Evolutionary conservation across 2,797 vertebrate genomes (phyloP), one percentile per base, ranked within the genome.

Genomic region (Meda fulgida): DNA sequence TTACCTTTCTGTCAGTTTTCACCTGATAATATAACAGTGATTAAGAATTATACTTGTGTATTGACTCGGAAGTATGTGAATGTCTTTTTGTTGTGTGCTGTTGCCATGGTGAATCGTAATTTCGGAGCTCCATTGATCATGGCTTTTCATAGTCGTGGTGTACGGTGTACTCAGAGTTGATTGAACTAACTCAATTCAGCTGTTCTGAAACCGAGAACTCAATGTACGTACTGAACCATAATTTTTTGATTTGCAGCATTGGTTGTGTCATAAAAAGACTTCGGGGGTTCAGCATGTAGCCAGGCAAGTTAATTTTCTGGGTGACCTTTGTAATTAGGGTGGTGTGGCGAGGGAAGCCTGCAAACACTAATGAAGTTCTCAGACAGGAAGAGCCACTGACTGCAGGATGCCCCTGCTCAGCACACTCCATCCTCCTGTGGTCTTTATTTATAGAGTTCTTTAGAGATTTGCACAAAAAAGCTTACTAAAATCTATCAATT

Each of bases 271-370:
- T 65, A 79, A 87, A 84, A 84, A 81, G 40, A 43, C 78, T 26
- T 60, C 13, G 58, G 83, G 84, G 82, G 34, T 82, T 73, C 23
- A 36, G 69, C 58, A 81, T 77, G 36, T 46, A 78, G 83, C 43
- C 60, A 79, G 85, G 40, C 23, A 5, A 84, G 86, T 87, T 87
- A 75, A 90, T 90, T 90, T 85, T 81, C 78, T 66, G 67, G 76
- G 84, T 89, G 78, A 90, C 88, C 77, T 89, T n/a, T 85, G 84
- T 85, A 84, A 83, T 88, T 86, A 84, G 48, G 70, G 81, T 34
- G 72, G n/a, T 46, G 48, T 72, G 38, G 77, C n/a, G 66, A 83
- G 65, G 76, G 73, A 89, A 75, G 71, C 43, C 84, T 80, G 82
- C 34, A 29, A 83, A 29, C 83, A 29, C 75, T 80, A 72, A 81